Evolutionary conservation across 1,140 invertebrate genomes (phyloP), one percentile per base, ranked within the genome.

Genomic region (Hyles vespertilio): DNA sequence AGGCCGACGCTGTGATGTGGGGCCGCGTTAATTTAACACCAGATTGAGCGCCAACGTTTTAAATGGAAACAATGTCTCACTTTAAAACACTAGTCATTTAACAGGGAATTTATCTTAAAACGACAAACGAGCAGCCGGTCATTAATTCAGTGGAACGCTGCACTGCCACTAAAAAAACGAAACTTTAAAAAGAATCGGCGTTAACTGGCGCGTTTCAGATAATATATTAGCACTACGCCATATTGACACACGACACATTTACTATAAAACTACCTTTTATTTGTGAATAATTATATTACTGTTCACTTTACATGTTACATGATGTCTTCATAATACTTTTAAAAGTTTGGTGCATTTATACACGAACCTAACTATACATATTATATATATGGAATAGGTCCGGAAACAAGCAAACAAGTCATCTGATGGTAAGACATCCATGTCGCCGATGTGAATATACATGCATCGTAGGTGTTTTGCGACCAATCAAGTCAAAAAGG

Each of bases 141-240:
- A 65, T 64, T 65, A 71, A 69, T 74, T 60, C 63, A 44, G 51
- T 53, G 36, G 36, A n/a, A 40, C 36, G 52, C 63, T 62, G 68
- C 63, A 67, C 58, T 60, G 52, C 56, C 59, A 61, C 58, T 60
- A 57, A 59, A 70, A 70, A 72, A 58, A 58, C 9, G 45, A 55
- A 61, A 60, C 54, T 64, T 44, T 60, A 59, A 69, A 67, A 69
- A 65, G 64, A 67, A 70, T 72, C 67, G 58, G 65, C 71, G 67
- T 71, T 71, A 71, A 65, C 60, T 61, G 65, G 33, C 48, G 48
- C 22, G 48, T 12, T 50, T 50, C 48, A 5, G 48, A 32, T n/a
- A n/a, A n/a, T 9, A 50, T 32, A 50, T 50, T 50, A 50, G 22
- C 12, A 32, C 48, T 32, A 50, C 48, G 9, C 48, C 48, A 50